phyloP scores from a whole-genome alignment of 1,140 invertebrate species.

The Chrysoperla carnea region DNA sequence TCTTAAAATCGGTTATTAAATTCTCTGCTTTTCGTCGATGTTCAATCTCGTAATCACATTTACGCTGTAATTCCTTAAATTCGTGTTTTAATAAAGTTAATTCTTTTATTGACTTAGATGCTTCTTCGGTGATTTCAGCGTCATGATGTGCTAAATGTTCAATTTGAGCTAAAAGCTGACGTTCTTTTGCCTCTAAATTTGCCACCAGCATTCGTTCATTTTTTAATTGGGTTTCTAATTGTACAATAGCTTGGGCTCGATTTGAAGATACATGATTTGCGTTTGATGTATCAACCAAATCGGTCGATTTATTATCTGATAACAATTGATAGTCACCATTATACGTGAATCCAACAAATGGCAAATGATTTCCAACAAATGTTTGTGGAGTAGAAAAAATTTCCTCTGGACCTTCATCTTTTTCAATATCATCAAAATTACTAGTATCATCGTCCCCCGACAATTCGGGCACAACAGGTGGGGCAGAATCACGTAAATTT shows the following conservation, averaged over 20 bases:
- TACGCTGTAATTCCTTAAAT: slow-evolving; percentile 74
- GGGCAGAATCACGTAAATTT: slow-evolving; percentile 81
- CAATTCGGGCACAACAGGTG: slow-evolving; percentile 92
- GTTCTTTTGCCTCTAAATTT: slow-evolving; percentile 54
- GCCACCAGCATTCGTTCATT: slow-evolving; percentile 47
- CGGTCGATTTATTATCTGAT: slow-evolving; percentile 18
- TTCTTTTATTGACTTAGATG: slow-evolving; percentile 65
- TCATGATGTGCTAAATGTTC: slow-evolving; percentile 58
- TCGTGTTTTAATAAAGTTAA: slow-evolving; percentile 71
- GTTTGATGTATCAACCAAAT: slow-evolving; percentile 39
- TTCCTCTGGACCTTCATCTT: slow-evolving; percentile 74
- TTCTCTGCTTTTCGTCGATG: slow-evolving; percentile 64
- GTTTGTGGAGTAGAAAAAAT: slow-evolving; percentile 91
- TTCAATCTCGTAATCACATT: slow-evolving; percentile 74
- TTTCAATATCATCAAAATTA: slow-evolving; percentile 96
- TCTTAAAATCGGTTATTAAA: slow-evolving; percentile 57
- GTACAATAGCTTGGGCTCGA: slow-evolving; percentile 30
- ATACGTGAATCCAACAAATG: slow-evolving; percentile 95
- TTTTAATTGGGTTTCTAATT: slow-evolving; percentile 54
- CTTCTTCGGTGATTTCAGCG: slow-evolving; percentile 54
- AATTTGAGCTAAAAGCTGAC: slow-evolving; percentile 47
- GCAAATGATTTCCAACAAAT: slow-evolving; percentile 95
- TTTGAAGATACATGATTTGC: slow-evolving; percentile 32
- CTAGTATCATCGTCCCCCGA: slow-evolving; percentile 92
- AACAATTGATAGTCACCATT: slow-evolving; percentile 71